Evolutionary conservation across 2,113 vertebrate genomes (phyloP).

Genomic region (Cariama cristata): DNA sequence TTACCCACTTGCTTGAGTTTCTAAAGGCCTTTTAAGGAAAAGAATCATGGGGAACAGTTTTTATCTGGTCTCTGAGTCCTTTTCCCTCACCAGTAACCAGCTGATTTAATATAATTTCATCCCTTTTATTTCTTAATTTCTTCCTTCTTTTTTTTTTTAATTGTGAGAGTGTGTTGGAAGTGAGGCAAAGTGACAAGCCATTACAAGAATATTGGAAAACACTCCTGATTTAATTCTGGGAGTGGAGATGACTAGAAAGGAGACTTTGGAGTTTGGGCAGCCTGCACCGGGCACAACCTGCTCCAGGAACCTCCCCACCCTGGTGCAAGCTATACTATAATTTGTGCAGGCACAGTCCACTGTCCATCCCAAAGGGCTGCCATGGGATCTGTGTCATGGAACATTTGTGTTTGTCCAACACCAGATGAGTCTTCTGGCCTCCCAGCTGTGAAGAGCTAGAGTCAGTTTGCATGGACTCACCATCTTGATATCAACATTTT

Average conservation of each 20-base stretch:
- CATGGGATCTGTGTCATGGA: constrained; percentile 1
- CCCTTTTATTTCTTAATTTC: neutral
- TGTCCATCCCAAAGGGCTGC: neutral
- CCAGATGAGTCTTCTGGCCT: neutral
- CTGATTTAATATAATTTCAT: neutral
- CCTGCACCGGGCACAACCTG: neutral
- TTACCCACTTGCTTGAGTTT: neutral
- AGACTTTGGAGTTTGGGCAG: neutral
- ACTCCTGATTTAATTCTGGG: neutral
- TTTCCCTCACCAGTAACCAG: neutral
- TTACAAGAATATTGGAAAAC: neutral
- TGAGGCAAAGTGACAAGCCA: neutral
- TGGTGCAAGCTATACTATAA: neutral
- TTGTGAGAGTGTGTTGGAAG: neutral
- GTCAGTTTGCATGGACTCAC: neutral
- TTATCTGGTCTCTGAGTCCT: neutral
- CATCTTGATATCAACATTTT: neutral
- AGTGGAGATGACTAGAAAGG: neutral
- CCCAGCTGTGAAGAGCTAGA: neutral
- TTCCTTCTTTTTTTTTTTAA: neutral
- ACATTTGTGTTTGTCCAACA: constrained; percentile 4
- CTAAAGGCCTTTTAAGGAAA: neutral
- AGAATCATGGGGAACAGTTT: neutral
- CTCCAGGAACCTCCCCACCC: neutral
- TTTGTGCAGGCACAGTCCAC: neutral